Evolutionary conservation across 2,888 invertebrate genomes (phyloP), one percentile per base, ranked within the genome.

Genomic region (Pyralis farinalis): DNA sequence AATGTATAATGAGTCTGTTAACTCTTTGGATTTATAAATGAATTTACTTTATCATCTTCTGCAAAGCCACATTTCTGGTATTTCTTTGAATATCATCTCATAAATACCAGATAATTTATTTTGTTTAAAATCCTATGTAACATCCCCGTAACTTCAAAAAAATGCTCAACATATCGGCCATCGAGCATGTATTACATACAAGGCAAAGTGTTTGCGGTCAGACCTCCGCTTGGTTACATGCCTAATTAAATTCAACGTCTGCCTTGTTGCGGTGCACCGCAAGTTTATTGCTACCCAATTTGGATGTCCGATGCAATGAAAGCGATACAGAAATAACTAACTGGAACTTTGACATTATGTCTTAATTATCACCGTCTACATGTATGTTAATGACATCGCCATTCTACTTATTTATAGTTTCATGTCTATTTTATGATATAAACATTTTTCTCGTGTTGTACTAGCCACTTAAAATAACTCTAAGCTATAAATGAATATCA

Each of bases 231-330:
- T 45, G 39, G 53, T 45, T 56, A 49, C 55, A 53, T 60, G 55
- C 60, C 53, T 70, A 70, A 77, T 79, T 74, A 71, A 63, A 76
- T 72, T 62, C 61, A 65, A 60, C 67, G 61, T 55, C 46, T 50
- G 43, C 53, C 53, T 58, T 64, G 56, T 63, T 65, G 69, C 52
- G 67, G 71, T 66, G 46, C 35, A 61, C 73, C 71, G 51, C 74
- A 62, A 59, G 47, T 52, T 64, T 67, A 68, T 68, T 62, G 50
- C 61, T 47, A 46, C 54, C 62, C 58, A 63, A 68, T 64, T 69
- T 62, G 58, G 58, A 47, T 46, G 47, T 21, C 37, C 30, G 30
- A 37, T 57, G 49, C 51, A 59, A 55, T 51, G 54, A 55, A 59
- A 55, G 44, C 58, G 47, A 52, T 49, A 41, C 47, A 37, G 11